phyloP scores from a whole-genome alignment of 2,888 invertebrate genomes.

The Lobophora halterata region DNA sequence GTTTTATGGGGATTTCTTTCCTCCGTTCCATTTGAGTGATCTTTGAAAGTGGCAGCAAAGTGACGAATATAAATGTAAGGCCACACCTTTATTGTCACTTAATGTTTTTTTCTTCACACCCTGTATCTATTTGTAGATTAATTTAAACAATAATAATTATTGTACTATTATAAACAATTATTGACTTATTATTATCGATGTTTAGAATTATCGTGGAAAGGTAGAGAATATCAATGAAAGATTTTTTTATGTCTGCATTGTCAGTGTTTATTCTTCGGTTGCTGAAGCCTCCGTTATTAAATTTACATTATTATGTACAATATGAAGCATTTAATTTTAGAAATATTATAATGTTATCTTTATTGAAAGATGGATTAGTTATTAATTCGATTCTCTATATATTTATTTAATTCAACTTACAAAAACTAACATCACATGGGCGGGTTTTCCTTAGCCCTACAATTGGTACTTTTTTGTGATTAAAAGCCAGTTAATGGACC shows the following conservation, averaged over 20 bases:
- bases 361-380: constrained; percentile 53
- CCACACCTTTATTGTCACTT: constrained; percentile 70
- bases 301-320: constrained; percentile 75
- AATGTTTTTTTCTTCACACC: constrained; percentile 56
- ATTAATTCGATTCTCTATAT: constrained; percentile 57
- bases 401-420: constrained; percentile 65
- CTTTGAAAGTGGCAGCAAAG: constrained; percentile 34
- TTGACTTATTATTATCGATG: constrained; percentile 67
- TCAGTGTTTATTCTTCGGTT: constrained; percentile 31
- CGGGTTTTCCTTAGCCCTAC: constrained; percentile 48
- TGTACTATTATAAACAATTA: constrained; percentile 72
- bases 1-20: constrained; percentile 23
- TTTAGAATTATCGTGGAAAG: constrained; percentile 69
- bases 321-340: constrained; percentile 80
- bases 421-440: constrained; percentile 67
- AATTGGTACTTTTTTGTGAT: constrained; percentile 37
- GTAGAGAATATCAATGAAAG: constrained; percentile 55
- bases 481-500: constrained; percentile 64
- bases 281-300: constrained; percentile 41
- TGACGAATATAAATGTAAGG: constrained; percentile 59
- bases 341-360: constrained; percentile 75
- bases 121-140: constrained; percentile 73
- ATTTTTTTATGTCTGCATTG: constrained; percentile 49
- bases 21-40: constrained; percentile 33
- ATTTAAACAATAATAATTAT: constrained; percentile 65